Evolutionary conservation across 2,797 vertebrate species (phyloP).

Genomic region (Gallinago solitaria): DNA sequence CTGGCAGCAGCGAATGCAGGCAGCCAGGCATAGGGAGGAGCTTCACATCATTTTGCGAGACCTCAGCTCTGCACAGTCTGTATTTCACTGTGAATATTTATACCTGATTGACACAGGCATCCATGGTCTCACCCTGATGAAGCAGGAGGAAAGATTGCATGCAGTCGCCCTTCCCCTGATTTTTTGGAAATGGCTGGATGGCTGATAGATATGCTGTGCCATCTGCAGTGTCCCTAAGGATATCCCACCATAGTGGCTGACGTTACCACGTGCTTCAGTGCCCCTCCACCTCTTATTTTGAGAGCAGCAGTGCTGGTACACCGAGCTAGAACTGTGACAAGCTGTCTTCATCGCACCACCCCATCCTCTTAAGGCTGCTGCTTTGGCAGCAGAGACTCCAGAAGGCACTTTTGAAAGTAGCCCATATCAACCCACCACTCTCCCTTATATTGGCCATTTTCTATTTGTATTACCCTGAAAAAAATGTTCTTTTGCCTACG

Average conservation of each 20-base stretch:
- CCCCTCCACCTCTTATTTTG: not conserved
- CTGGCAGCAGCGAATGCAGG: not conserved
- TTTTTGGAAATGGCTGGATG: not conserved
- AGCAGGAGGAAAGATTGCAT: accelerated
- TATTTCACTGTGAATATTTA: not conserved
- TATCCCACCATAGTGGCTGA: not conserved
- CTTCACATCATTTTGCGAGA: not conserved
- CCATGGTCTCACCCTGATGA: not conserved
- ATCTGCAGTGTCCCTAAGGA: not conserved
- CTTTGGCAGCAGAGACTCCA: not conserved
- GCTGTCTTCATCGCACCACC: accelerated
- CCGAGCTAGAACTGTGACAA: accelerated
- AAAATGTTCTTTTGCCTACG: not conserved
- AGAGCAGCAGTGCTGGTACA: not conserved
- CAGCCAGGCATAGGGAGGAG: not conserved
- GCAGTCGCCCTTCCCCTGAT: not conserved
- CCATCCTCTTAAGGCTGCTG: not conserved
- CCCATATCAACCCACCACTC: not conserved
- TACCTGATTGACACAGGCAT: not conserved
- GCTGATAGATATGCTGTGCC: not conserved
- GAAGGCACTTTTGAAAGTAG: not conserved
- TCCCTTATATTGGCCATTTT: not conserved
- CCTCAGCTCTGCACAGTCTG: not conserved
- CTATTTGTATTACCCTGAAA: not conserved
- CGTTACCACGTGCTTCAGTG: not conserved